Conservation (phyloP, 2,888 invertebrate species). For the Oxycera nigricornis region DNA sequence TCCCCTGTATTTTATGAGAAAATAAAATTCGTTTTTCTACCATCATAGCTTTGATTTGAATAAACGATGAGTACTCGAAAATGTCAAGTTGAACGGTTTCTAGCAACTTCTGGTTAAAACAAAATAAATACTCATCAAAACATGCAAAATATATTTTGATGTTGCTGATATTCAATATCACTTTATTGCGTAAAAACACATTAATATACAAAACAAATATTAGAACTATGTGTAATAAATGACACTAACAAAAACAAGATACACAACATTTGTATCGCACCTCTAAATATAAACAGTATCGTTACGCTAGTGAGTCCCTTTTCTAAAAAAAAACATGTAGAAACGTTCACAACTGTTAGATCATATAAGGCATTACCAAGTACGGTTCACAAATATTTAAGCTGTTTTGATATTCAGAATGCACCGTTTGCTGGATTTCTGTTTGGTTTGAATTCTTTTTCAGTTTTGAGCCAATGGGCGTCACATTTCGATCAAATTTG, state of each 20-base stretch:
- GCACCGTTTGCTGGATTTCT: background rate
- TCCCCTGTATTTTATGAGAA: too few relatives aligned
- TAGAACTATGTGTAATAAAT: background rate
- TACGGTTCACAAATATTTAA: background rate
- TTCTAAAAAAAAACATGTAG: background rate
- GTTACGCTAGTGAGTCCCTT: background rate
- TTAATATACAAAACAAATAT: background rate
- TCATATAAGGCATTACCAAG: background rate
- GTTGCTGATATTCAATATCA: conserved; percentile 4
- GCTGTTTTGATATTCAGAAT: background rate
- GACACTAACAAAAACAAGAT: background rate
- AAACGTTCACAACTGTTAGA: background rate
- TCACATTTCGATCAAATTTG: too few relatives aligned
- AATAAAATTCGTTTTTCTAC: too few relatives aligned
- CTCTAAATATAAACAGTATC: background rate
- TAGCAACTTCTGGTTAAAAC: too few relatives aligned
- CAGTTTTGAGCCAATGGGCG: background rate
- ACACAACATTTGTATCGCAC: background rate
- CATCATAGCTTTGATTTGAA: too few relatives aligned
- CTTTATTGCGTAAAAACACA: conserved; percentile 30
- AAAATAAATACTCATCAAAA: too few relatives aligned
- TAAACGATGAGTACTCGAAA: too few relatives aligned
- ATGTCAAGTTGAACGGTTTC: too few relatives aligned
- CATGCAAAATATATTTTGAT: too few relatives aligned
- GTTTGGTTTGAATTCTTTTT: background rate